These are phyloP conservation scores for Diabrotica balteata DNA, from an alignment of 2,888 invertebrate species.

Conservation along the genomic window DNA sequence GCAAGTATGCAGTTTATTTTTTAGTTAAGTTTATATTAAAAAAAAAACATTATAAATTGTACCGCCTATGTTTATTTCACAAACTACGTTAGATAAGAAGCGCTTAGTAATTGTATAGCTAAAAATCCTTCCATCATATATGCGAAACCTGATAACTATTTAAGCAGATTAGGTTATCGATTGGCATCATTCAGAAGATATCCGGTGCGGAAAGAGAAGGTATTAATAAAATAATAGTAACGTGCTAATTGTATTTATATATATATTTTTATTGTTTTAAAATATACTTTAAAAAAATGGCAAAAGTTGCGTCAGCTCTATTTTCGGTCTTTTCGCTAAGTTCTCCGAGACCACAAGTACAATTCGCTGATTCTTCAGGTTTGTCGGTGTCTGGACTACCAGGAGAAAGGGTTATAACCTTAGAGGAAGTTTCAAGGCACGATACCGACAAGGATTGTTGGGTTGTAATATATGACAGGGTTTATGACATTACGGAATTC, in stretches of 20 bases:
- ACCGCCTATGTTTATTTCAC: not conserved
- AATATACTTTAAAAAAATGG: conserved; percentile 10
- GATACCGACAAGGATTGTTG: conserved; percentile 79
- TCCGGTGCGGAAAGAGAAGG: conserved; percentile 12
- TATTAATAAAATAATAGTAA: conserved; percentile 1
- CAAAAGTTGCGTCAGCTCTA: not conserved
- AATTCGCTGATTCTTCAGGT: conserved; percentile 2
- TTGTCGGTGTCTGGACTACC: not conserved
- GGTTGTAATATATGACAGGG: conserved; percentile 86
- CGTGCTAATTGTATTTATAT: not conserved
- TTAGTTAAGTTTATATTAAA: too few species aligned
- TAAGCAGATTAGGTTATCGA: conserved; percentile 31
- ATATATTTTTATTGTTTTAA: not conserved
- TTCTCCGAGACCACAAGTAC: conserved; percentile 14
- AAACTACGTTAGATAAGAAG: conserved; percentile 10
- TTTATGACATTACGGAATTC: conserved; percentile 83
- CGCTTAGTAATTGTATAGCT: not conserved
- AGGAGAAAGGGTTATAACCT: conserved; percentile 60
- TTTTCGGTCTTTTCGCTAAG: conserved; percentile 19
- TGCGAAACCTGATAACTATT: conserved; percentile 24
- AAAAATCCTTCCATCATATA: not conserved
- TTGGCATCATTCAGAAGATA: conserved; percentile 20
- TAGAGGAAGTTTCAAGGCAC: conserved; percentile 80
- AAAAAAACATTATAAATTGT: too few species aligned
- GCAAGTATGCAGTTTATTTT: too few species aligned